phyloP scores from a whole-genome alignment of 2,113 vertebrate genomes.

The Alethe diademata region DNA sequence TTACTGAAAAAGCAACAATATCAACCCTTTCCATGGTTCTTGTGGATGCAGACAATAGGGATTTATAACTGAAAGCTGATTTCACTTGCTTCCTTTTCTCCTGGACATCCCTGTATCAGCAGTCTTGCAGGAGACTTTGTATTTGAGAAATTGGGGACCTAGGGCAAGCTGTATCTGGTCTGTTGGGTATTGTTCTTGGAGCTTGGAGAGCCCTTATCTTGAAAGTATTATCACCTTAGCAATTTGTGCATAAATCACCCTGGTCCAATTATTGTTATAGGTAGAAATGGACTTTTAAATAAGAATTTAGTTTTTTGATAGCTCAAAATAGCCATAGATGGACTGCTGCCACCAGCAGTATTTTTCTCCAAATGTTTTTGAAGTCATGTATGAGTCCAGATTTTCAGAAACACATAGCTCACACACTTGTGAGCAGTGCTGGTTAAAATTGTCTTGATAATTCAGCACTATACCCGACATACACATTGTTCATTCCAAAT shows the following conservation, averaged over 20 bases:
- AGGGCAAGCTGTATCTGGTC: neutral
- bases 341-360: neutral
- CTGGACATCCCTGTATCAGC: neutral
- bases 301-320: neutral
- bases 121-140: neutral
- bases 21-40: neutral
- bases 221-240: neutral
- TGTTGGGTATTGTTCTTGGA: neutral
- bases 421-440: neutral
- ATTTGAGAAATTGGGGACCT: neutral
- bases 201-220: neutral
- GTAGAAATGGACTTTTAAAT: neutral
- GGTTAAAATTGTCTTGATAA: neutral
- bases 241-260: neutral
- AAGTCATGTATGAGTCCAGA: neutral
- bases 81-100: neutral
- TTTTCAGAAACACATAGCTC: neutral
- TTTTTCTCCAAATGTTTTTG: neutral
- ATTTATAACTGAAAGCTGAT: neutral
- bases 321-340: neutral
- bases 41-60: neutral
- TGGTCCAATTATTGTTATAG: neutral
- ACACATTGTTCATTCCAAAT: neutral
- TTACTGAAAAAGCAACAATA: neutral
- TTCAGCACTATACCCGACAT: neutral